Evolutionary conservation across 2,797 vertebrate species (phyloP), one percentile per base, ranked within the genome.

Genomic region (Premnoplex brunnescens): DNA sequence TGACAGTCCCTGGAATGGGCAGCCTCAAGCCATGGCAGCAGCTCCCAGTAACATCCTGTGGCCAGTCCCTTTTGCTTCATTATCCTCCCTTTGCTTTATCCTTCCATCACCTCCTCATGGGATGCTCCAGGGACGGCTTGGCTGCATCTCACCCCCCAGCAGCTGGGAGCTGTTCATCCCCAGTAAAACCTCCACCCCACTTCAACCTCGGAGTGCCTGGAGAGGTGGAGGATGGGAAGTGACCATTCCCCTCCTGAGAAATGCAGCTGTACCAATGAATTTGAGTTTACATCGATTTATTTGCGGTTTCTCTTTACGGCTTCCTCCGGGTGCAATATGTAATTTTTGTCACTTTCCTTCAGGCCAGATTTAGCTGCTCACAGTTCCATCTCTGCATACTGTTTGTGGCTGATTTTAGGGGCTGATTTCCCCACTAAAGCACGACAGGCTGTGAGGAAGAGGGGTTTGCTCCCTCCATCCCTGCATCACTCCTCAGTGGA

Each of bases 241-340:
- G 1, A 32, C 1, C 4, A 54, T 13, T 56, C 24, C 22, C 36
- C 7, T 9, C 0, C 1, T 8, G 54, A 81, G 68, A 83, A 91
- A 62, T 0, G 41, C 30, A 49, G 36, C 2, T 37, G 46, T 21
- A 30, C 37, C 55, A 67, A 55, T 1, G 2, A 37, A 68, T 54
- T 54, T 15, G 37, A 32, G 44, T 22, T 6, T 5, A 52, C 15
- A 6, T 7, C 1, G 3, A 32, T 91, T 72, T 76, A n/a, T 54
- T 81, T 27, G 10, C 0, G 0, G 3, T 41, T 69, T 72, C 12
- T 37, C 44, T 60, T 83, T 5, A 2, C 2, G 1, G 9, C 32
- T 69, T 48, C 55, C 60, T 77, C 64, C 0, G 3, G 26, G 73
- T 18, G 16, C 48, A 62, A 79, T 12, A 2, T 44, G 55, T 5